Percentiles rank a stretch among this genome's conserved stretches.
Conservation (phyloP, 2,888 invertebrate genomes). For the Andrena fulva region DNA sequence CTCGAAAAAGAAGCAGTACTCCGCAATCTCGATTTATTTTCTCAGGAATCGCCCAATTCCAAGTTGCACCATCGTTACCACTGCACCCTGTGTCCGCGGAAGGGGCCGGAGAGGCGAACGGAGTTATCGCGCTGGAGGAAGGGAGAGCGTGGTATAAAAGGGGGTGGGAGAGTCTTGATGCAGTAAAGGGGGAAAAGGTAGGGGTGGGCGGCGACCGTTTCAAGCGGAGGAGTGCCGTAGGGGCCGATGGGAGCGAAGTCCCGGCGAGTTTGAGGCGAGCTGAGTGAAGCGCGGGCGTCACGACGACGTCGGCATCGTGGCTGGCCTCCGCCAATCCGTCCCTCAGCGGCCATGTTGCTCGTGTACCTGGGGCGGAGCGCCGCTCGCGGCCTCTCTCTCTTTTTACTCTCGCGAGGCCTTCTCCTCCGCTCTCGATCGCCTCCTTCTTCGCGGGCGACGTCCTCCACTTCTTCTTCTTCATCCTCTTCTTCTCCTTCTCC, state of each 20-base stretch:
- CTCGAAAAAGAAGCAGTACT: not conserved
- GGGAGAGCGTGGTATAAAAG: slow-evolving; percentile 24
- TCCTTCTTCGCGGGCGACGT: slow-evolving; percentile 56
- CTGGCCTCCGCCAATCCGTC: slow-evolving; percentile 88
- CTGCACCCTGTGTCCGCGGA: not conserved
- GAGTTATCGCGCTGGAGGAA: slow-evolving; percentile 1
- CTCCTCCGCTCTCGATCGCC: slow-evolving; percentile 60
- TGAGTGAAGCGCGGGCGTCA: slow-evolving; percentile 84
- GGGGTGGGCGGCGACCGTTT: slow-evolving; percentile 79
- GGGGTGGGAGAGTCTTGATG: slow-evolving; percentile 28
- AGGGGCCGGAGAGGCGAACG: slow-evolving; percentile 13
- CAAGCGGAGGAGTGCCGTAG: slow-evolving; percentile 76
- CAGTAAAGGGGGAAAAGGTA: slow-evolving; percentile 48
- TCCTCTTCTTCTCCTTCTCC: not conserved
- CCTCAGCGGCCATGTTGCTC: slow-evolving; percentile 87
- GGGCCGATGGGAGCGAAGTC: slow-evolving; percentile 71
- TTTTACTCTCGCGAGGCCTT: slow-evolving; percentile 47
- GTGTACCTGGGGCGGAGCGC: slow-evolving; percentile 88
- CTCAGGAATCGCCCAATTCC: not conserved
- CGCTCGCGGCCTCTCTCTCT: slow-evolving; percentile 65
- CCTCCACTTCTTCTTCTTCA: slow-evolving; percentile 17
- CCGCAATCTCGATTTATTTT: not conserved
- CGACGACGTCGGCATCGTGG: slow-evolving; percentile 83
- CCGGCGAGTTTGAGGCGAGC: slow-evolving; percentile 69
- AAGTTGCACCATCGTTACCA: not conserved